A percentile compares a stretch with the other conserved stretches of the same genome.
Evolutionary conservation across 2,888 invertebrate genomes (phyloP).

Genomic region (Himalopsyche tibetana): DNA sequence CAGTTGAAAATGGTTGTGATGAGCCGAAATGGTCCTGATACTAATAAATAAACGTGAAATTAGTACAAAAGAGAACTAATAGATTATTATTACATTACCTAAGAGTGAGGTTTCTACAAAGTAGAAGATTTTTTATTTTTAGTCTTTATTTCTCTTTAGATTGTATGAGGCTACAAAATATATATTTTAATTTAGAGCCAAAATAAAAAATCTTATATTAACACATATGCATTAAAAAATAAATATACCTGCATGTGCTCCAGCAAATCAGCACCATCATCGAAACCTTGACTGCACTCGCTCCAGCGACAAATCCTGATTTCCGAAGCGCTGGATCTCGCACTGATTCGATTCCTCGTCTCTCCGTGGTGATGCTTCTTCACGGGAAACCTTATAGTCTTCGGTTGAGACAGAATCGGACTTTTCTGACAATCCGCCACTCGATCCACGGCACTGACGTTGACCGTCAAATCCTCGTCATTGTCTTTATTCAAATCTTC

Average conservation of each 20-base stretch:
- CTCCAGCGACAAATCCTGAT: slow-evolving; percentile 87
- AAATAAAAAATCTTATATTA: no score
- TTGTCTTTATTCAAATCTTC: slow-evolving; percentile 75
- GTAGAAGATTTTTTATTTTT: no score
- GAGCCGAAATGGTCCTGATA: no score
- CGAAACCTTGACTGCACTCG: slow-evolving; percentile 87
- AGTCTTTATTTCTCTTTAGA: no score
- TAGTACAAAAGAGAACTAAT: no score
- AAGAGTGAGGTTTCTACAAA: no score
- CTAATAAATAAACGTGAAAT: no score
- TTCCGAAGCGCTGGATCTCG: slow-evolving; percentile 73
- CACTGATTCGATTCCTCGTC: slow-evolving; percentile 70
- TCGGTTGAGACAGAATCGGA: slow-evolving; percentile 88
- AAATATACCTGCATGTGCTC: slow-evolving; percentile 88
- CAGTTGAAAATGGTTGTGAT: no score
- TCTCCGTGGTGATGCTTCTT: slow-evolving; percentile 69
- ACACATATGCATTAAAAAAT: no score
- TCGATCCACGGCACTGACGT: slow-evolving; percentile 73
- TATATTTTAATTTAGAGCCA: no score
- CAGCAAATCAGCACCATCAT: slow-evolving; percentile 87
- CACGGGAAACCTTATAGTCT: slow-evolving; percentile 88
- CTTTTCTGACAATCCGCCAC: slow-evolving; percentile 78
- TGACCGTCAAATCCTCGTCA: slow-evolving; percentile 73
- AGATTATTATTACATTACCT: no score
- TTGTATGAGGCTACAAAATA: no score